A percentile compares a stretch with the other conserved stretches of the same genome.
These are phyloP conservation scores for Epirrhoe tristata DNA, from an alignment of 2,888 invertebrate species.

Conservation along the genomic window DNA sequence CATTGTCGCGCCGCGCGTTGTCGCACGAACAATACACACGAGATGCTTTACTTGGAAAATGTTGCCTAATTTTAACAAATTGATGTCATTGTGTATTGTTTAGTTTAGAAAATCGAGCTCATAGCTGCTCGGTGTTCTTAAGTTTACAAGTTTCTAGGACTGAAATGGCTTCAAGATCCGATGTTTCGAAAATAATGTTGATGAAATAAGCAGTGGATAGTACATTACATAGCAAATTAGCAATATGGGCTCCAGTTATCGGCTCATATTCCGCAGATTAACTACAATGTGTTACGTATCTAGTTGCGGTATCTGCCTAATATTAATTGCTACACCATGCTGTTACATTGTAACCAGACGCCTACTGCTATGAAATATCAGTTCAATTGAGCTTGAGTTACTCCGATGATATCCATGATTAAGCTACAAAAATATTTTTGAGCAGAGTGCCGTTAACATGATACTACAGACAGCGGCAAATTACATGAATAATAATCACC, in stretches of 20 bases:
- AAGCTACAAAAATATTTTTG: neutral
- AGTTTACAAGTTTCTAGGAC: too few species aligned
- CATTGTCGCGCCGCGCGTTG: constrained; percentile 6
- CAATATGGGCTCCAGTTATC: neutral
- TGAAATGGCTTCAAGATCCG: neutral
- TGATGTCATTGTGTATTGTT: constrained; percentile 2
- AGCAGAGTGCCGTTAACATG: neutral
- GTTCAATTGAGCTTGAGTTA: neutral
- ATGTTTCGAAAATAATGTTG: neutral
- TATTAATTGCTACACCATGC: neutral
- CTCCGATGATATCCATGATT: neutral
- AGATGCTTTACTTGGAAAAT: neutral
- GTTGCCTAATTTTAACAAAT: neutral
- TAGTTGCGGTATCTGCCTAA: neutral
- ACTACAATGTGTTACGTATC: neutral
- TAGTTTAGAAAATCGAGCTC: neutral
- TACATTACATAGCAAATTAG: neutral
- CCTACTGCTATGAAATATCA: neutral
- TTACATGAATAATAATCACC: neutral
- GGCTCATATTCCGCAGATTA: neutral
- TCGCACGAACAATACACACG: constrained; percentile 7
- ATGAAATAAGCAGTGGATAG: neutral
- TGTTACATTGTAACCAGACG: neutral
- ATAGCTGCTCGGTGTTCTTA: too few species aligned
- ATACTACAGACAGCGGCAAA: neutral